Base-by-base conservation (phyloP, 2,888 invertebrate species). In the Stegophylla sp. region DNA sequence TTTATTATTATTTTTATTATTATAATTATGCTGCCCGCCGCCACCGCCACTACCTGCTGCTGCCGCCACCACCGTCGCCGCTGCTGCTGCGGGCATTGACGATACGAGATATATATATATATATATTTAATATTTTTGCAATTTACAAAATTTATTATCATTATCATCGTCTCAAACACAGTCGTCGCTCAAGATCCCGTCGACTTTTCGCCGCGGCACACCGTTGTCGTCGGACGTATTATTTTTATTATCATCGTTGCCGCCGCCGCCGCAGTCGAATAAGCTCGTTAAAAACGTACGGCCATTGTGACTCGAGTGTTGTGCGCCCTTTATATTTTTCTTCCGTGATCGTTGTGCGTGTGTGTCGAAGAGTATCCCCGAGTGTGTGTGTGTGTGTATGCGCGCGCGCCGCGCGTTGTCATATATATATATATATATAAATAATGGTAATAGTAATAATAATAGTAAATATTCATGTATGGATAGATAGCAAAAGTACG, bases 281-380 rank as follows among this genome's bases (percentile, higher is more conserved):
- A 61, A 61, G 34, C 61, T 66, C 66, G 66, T 66, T 17, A 17
- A 43, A 56, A 23, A 20, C 74, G 63, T 15, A 74, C 63, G 74
- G 74, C 74, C 74, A 75, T 75, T 75, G 63, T 75, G 48, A 9
- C 41, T n/a, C 51, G 9, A 63, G 51, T 51, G 48, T 28, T 48
- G 74, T 64, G 51, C 74, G 63, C 74, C 51, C 45, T 75, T 75
- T 64, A 61, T 67, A 10, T 48, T 67, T 67, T 26, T 45, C 15
- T 45, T 72, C 41, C 15, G 10, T 69, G 48, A 20, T n/a, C 61
- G 73, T 7, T 67, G 41, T 17, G 20, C 51, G 64, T 53, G 34
- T 20, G 72, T 23, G 59, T 23, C 41, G 23, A 28, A 12, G 75
- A 34, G 34, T 53, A 1, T 51, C 17, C 34, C 48, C 12, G 73